Conservation (phyloP, 2,113 vertebrate genomes). For the Chascanopsetta lugubris region DNA sequence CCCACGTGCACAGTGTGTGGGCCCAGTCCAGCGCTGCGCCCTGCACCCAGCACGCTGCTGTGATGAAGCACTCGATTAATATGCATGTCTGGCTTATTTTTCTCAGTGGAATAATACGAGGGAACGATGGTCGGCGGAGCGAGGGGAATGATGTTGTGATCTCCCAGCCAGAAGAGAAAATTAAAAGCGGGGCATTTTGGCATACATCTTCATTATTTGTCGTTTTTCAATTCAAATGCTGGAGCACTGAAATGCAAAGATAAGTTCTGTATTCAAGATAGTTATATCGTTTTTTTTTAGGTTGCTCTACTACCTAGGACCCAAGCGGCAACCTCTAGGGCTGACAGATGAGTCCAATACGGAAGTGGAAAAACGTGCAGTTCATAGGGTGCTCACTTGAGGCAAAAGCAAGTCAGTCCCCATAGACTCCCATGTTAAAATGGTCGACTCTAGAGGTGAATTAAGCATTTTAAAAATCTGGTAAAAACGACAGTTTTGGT, state of each 20-base stretch:
- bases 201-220: slow-evolving; percentile 30
- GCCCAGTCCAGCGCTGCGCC: slow-evolving; percentile 1
- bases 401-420: too few relatives aligned
- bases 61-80: slow-evolving; percentile 23
- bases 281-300: too few relatives aligned
- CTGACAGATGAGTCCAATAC: too few relatives aligned
- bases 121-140: slow-evolving; percentile 4
- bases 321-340: too few relatives aligned
- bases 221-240: slow-evolving; percentile 19
- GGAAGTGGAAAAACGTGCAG: too few relatives aligned
- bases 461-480: too few relatives aligned
- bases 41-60: slow-evolving; percentile 11
- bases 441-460: too few relatives aligned
- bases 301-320: too few relatives aligned
- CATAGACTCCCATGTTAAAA: too few relatives aligned
- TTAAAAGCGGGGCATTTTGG: slow-evolving; percentile 24
- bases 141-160: slow-evolving; percentile 20
- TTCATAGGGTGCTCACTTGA: too few relatives aligned
- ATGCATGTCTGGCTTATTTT: slow-evolving; percentile 34
- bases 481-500: too few relatives aligned
- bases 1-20: slow-evolving; percentile 10
- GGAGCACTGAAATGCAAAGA: not conserved
- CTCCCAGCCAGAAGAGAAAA: slow-evolving; percentile 36
- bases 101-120: slow-evolving; percentile 8
- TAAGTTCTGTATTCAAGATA: not conserved